A percentile compares a stretch with the other conserved stretches of the same genome.
Evolutionary conservation across 2,797 vertebrate genomes (phyloP).

Genomic region (Pogoniulus pusillus): DNA sequence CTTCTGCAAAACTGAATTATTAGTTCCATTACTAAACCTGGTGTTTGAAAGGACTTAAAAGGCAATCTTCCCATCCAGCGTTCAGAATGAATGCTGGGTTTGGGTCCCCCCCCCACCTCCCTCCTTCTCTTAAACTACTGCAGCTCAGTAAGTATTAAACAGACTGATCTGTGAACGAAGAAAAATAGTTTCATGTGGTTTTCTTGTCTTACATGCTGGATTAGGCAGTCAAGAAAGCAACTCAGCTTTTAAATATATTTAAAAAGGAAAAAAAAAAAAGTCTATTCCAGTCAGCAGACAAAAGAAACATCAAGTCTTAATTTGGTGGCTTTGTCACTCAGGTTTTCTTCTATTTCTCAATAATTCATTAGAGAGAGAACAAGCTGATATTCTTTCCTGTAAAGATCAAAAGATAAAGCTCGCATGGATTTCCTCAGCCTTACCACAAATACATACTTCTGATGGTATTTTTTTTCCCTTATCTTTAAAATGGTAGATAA

Average conservation of each 20-base stretch:
- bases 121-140: not conserved
- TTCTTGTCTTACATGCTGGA: not conserved
- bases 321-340: not conserved
- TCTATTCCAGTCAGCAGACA: not conserved
- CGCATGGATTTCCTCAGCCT: not conserved
- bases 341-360: not conserved
- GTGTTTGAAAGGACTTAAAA: conserved; percentile 9
- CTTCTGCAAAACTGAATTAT: conserved; percentile 22
- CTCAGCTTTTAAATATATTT: not conserved
- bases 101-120: too few species aligned
- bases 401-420: not conserved
- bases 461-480: not conserved
- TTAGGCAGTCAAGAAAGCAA: not conserved
- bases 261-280: not conserved
- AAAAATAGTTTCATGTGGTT: not conserved
- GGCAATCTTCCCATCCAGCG: not conserved
- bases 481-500: not conserved
- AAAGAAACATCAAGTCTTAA: not conserved
- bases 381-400: not conserved
- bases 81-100: not conserved
- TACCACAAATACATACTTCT: not conserved
- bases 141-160: not conserved
- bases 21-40: conserved; percentile 4
- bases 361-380: not conserved
- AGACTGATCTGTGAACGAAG: not conserved